Percentiles rank a stretch among this genome's conserved stretches.
Conservation (phyloP, 92 coral and sea anemone genomes). For the Chrysogorgia sp. region DNA sequence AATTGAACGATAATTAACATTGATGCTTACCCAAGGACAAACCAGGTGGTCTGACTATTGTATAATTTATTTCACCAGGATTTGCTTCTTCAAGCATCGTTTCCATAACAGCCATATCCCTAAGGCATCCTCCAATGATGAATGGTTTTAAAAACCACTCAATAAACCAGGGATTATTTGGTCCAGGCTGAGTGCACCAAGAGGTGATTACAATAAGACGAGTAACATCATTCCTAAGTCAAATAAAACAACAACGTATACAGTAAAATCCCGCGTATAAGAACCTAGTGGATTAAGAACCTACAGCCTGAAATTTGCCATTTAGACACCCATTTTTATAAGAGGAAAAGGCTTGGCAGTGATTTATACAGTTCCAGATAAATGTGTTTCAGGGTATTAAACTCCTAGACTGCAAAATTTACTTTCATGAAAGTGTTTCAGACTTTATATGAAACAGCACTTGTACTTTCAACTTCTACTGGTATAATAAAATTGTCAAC, state of each 20-base stretch:
- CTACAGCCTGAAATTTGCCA: not conserved
- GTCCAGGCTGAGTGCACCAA: slow-evolving; percentile 85
- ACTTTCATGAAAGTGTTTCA: too few relatives aligned
- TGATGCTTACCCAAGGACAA: slow-evolving; percentile 58
- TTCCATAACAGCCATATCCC: slow-evolving; percentile 87
- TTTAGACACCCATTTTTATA: too few relatives aligned
- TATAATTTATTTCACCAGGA: slow-evolving; percentile 68
- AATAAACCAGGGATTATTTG: slow-evolving; percentile 74
- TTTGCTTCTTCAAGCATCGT: slow-evolving; percentile 63
- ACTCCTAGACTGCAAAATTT: too few relatives aligned
- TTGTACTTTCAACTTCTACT: too few relatives aligned
- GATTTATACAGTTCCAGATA: too few relatives aligned
- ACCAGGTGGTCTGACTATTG: slow-evolving; percentile 78
- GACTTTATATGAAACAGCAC: too few relatives aligned
- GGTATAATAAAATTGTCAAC: too few relatives aligned
- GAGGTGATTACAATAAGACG: slow-evolving; percentile 73
- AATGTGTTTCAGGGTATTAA: too few relatives aligned
- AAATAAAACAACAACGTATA: not conserved
- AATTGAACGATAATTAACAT: not conserved
- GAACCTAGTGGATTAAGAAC: not conserved
- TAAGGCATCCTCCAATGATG: slow-evolving; percentile 67
- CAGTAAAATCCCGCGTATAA: not conserved
- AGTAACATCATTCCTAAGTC: slow-evolving; percentile 62
- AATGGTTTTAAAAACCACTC: slow-evolving; percentile 88
- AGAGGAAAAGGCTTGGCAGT: too few relatives aligned